Conservation (phyloP, 1,140 invertebrate genomes). For the Sitobion miscanthi region DNA sequence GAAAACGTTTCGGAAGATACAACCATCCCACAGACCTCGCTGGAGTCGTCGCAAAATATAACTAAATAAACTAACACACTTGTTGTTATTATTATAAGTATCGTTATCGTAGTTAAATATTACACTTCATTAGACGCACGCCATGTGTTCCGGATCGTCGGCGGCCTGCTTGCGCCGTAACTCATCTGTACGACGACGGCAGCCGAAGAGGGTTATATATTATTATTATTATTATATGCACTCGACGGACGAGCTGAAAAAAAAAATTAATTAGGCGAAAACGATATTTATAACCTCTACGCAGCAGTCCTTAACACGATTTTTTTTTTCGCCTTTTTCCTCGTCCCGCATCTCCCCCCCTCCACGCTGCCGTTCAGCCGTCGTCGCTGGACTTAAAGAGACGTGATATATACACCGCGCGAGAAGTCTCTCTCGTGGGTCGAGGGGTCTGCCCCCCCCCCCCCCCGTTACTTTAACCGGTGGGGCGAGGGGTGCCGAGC, state of each 20-base stretch:
- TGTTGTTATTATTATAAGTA: not conserved
- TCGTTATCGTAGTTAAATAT: not conserved
- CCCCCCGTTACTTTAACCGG: no score
- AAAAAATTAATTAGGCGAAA: constrained; percentile 53
- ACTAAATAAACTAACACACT: no score
- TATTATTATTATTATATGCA: not conserved
- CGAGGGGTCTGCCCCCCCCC: not conserved
- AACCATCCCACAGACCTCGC: no score
- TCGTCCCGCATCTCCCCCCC: not conserved
- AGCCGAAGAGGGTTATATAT: not conserved
- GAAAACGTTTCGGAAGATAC: no score
- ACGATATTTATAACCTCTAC: constrained; percentile 40
- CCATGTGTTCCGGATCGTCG: constrained; percentile 17
- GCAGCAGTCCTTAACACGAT: constrained; percentile 30
- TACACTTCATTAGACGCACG: constrained; percentile 32
- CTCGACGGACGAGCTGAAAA: not conserved
- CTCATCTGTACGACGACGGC: not conserved
- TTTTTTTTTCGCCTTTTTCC: not conserved
- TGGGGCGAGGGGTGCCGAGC: not conserved
- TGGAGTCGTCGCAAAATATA: no score
- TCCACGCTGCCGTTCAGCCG: not conserved
- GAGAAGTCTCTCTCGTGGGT: not conserved
- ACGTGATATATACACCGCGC: not conserved
- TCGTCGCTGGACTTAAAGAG: not conserved
- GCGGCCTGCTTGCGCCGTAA: not conserved